A percentile compares a stretch with the other conserved stretches of the same genome.
Evolutionary conservation across 30 jellyfish, hydroid and myxozoan species (phyloP).

Genomic region (Chrysaora quinquecirrha): DNA sequence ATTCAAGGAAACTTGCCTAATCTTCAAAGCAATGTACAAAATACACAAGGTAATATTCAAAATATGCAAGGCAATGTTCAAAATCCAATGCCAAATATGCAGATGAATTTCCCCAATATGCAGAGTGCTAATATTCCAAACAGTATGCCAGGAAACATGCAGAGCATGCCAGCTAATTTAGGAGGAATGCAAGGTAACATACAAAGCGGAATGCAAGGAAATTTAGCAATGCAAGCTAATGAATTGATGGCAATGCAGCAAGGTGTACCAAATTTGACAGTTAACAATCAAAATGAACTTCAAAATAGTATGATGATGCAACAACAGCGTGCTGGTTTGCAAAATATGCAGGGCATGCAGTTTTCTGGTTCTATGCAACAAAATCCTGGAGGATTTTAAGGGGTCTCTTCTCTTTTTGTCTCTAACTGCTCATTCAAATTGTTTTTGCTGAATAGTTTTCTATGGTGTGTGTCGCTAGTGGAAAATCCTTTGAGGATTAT

Average conservation of each 20-base stretch:
- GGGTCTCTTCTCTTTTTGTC: no score
- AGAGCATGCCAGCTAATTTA: constrained; percentile 11
- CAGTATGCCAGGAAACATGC: constrained; percentile 40
- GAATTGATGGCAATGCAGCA: constrained; percentile 70
- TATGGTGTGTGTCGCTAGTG: no score
- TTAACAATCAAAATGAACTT: constrained; percentile 50
- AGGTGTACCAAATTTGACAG: constrained; percentile 67
- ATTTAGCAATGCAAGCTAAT: constrained; percentile 48
- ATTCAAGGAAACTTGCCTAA: constrained; percentile 35
- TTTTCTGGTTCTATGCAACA: constrained; percentile 54
- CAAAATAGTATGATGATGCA: constrained; percentile 65
- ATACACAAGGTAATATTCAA: constrained; percentile 19
- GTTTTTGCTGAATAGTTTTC: no score
- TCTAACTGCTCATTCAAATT: background rate
- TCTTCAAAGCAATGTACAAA: constrained; percentile 38
- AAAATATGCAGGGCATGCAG: constrained; percentile 42
- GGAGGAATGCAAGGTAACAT: constrained; percentile 12
- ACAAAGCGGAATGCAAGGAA: constrained; percentile 43
- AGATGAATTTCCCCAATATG: background rate
- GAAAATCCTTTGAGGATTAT: no score
- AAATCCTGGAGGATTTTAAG: constrained; percentile 63
- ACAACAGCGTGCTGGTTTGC: constrained; percentile 47
- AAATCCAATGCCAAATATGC: constrained; percentile 36
- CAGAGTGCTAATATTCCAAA: constrained; percentile 1
- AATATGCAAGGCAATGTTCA: constrained; percentile 27